A percentile compares a stretch with the other conserved stretches of the same genome.
phyloP scores from a whole-genome alignment of 2,888 invertebrate species.

The Cantharis flavilabris region DNA sequence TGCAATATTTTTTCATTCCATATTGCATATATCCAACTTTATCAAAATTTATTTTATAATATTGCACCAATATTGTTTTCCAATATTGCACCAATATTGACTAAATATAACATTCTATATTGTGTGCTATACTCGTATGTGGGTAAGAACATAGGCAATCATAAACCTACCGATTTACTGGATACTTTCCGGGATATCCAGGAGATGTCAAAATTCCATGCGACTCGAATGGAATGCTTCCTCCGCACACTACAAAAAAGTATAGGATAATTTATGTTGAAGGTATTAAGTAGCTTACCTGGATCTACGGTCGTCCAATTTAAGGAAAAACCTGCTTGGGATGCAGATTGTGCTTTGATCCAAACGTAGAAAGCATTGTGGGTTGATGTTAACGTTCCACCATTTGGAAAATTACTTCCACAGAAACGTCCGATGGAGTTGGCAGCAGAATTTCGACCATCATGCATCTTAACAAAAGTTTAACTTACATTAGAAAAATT shows the following conservation, averaged over 20 bases:
- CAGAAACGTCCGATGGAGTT: slow-evolving; percentile 81
- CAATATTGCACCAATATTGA: too few species aligned
- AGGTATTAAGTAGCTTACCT: slow-evolving; percentile 46
- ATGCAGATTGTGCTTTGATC: slow-evolving; percentile 75
- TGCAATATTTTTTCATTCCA: too few species aligned
- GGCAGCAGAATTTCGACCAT: slow-evolving; percentile 75
- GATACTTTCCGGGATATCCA: slow-evolving; percentile 87
- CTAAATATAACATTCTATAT: too few species aligned
- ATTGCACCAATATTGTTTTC: too few species aligned
- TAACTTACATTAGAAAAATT: too few species aligned
- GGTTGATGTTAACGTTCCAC: slow-evolving; percentile 76
- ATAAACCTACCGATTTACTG: slow-evolving; percentile 63
- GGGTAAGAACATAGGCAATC: too few species aligned
- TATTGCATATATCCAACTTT: too few species aligned
- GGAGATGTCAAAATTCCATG: slow-evolving; percentile 84
- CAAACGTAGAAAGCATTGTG: slow-evolving; percentile 78
- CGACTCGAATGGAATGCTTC: slow-evolving; percentile 58
- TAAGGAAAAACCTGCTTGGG: slow-evolving; percentile 74
- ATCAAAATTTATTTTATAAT: too few species aligned
- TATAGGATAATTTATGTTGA: slow-evolving; percentile 32
- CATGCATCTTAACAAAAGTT: slow-evolving; percentile 65
- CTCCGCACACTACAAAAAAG: slow-evolving; percentile 69
- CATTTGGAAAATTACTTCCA: slow-evolving; percentile 70
- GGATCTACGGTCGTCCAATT: slow-evolving; percentile 78
- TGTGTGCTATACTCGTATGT: too few species aligned